Conservation (phyloP, 2,113 vertebrate genomes). For the Corythoichthys intestinalis region DNA sequence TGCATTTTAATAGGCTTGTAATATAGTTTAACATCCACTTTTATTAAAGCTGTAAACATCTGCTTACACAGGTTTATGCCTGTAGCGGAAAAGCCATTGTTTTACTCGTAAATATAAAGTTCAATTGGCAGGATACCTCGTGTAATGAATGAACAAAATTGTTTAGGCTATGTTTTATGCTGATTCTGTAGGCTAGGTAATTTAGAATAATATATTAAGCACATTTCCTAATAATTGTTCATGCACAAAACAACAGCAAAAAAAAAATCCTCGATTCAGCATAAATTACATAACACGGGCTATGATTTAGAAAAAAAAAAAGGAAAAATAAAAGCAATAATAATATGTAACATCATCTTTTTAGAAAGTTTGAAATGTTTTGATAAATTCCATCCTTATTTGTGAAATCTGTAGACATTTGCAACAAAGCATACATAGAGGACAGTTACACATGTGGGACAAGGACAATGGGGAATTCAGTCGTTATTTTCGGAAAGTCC, state of each 20-base stretch:
- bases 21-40: constrained; percentile 28
- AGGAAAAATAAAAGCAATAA: background rate
- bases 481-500: constrained; percentile 59
- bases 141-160: background rate
- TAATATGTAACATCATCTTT: background rate
- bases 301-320: no score
- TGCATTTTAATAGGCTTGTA: constrained; percentile 12
- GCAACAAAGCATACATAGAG: constrained; percentile 28
- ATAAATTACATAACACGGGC: no score
- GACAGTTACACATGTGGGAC: constrained; percentile 42
- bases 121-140: background rate
- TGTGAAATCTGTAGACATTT: constrained; percentile 21
- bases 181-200: background rate
- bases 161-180: background rate
- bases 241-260: background rate
- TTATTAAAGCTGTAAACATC: constrained; percentile 12
- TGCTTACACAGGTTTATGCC: constrained; percentile 15
- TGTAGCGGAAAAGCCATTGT: background rate
- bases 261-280: no score
- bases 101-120: background rate
- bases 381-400: constrained; percentile 7
- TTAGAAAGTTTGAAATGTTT: constrained; percentile 16
- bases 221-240: background rate
- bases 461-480: constrained; percentile 45
- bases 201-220: background rate